A percentile compares a stretch with the other conserved stretches of the same genome.
Evolutionary conservation across 2,113 vertebrate genomes (phyloP).

Genomic region (Anhinga rufa): DNA sequence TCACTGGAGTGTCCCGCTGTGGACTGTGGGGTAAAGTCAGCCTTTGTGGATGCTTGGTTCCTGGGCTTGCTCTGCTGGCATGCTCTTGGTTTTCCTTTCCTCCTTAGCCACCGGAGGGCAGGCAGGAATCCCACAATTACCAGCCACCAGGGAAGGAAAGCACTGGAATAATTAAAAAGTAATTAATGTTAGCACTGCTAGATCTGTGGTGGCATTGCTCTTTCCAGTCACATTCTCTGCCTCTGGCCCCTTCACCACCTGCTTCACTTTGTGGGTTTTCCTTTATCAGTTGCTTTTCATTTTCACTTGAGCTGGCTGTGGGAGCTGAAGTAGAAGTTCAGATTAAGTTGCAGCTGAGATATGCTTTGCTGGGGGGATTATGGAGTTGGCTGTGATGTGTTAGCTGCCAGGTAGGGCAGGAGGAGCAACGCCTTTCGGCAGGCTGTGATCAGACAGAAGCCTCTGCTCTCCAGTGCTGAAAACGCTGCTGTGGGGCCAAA

Average conservation of each 20-base stretch:
- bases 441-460: background rate
- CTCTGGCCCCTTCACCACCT: background rate
- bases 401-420: background rate
- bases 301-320: background rate
- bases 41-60: background rate
- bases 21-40: background rate
- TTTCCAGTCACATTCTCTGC: background rate
- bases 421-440: background rate
- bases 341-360: slow-evolving; percentile 21
- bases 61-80: background rate
- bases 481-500: background rate
- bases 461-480: background rate
- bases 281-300: slow-evolving; percentile 17
- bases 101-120: background rate
- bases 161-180: slow-evolving; percentile 25
- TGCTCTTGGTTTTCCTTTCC: background rate
- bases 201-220: background rate
- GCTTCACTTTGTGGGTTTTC: background rate
- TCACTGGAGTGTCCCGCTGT: background rate
- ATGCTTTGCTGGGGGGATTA: slow-evolving; percentile 16
- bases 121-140: background rate
- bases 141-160: background rate
- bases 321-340: background rate
- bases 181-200: background rate
- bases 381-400: background rate